phyloP scores from a whole-genome alignment of 2,888 invertebrate species.

The Cataglyphis rosenhaueri region DNA sequence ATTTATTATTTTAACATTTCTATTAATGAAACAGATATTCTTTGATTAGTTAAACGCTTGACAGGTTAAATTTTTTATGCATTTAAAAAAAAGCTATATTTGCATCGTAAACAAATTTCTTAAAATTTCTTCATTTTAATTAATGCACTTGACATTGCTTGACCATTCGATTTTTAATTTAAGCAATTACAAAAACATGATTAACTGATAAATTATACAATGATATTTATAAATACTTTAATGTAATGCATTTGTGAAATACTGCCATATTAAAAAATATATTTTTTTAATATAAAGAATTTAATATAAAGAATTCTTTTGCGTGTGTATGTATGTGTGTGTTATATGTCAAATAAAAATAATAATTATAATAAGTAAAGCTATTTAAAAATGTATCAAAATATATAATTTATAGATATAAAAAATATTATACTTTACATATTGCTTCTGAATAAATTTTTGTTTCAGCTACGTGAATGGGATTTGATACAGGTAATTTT shows the following conservation, averaged over 20 bases:
- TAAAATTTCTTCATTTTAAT: neutral
- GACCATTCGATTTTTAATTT: neutral
- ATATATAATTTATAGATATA: neutral
- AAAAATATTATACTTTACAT: neutral
- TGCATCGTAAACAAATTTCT: neutral
- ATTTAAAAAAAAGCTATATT: neutral
- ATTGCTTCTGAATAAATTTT: neutral
- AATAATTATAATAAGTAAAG: neutral
- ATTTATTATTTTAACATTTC: neutral
- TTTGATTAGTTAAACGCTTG: neutral
- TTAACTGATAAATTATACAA: neutral
- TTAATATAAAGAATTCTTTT: neutral
- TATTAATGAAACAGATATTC: neutral
- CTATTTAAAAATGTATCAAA: neutral
- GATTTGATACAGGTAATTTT: conserved; percentile 28
- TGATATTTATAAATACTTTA: neutral
- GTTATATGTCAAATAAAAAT: neutral
- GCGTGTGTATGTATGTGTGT: no score
- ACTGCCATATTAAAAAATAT: neutral
- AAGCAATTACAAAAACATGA: neutral
- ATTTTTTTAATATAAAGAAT: neutral
- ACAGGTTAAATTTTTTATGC: neutral
- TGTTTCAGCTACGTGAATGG: conserved; percentile 45
- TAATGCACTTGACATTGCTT: neutral
- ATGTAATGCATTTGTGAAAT: neutral